A percentile compares a stretch with the other conserved stretches of the same genome.
These are phyloP conservation scores for Drosophila miranda DNA, from an alignment of 1,140 invertebrate species.

Conservation along the genomic window DNA sequence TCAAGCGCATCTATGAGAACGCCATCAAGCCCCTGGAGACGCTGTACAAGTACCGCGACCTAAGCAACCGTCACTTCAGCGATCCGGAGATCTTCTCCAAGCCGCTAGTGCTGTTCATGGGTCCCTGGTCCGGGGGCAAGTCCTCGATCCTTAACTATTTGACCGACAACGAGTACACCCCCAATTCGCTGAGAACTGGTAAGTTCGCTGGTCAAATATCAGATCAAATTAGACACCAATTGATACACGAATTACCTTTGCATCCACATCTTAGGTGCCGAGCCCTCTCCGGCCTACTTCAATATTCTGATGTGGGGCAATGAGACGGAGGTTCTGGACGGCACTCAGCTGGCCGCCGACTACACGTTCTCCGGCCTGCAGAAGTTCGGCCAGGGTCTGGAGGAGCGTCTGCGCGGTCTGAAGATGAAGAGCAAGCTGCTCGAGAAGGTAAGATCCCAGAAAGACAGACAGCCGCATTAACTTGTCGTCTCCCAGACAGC, in stretches of 20 bases:
- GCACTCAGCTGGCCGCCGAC: conserved; percentile 95
- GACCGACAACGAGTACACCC: conserved; percentile 92
- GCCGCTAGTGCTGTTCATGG: conserved; percentile 95
- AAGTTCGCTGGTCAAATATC: conserved; percentile 31
- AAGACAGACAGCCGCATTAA: conserved; percentile 51
- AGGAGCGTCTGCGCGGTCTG: conserved; percentile 93
- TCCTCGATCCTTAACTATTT: conserved; percentile 97
- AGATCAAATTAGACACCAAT: neutral
- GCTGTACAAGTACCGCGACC: conserved; percentile 94
- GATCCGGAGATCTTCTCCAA: conserved; percentile 98
- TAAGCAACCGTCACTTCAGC: conserved; percentile 95
- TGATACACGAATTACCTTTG: neutral
- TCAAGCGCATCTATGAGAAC: conserved; percentile 93
- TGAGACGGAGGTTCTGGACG: conserved; percentile 92
- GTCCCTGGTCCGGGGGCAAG: conserved; percentile 97
- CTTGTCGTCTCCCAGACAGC: conserved; percentile 61
- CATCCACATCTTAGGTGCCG: conserved; percentile 87
- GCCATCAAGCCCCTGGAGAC: conserved; percentile 95
- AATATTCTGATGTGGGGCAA: conserved; percentile 96
- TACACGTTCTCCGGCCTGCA: conserved; percentile 96
- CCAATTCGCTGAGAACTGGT: conserved; percentile 93
- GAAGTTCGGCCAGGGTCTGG: conserved; percentile 96
- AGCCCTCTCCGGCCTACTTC: conserved; percentile 96
- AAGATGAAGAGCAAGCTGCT: conserved; percentile 92
- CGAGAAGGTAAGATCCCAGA: conserved; percentile 88